A percentile compares a stretch with the other conserved stretches of the same genome.
phyloP scores from a whole-genome alignment of 2,888 invertebrate species.

The Luffia ferchaultella region DNA sequence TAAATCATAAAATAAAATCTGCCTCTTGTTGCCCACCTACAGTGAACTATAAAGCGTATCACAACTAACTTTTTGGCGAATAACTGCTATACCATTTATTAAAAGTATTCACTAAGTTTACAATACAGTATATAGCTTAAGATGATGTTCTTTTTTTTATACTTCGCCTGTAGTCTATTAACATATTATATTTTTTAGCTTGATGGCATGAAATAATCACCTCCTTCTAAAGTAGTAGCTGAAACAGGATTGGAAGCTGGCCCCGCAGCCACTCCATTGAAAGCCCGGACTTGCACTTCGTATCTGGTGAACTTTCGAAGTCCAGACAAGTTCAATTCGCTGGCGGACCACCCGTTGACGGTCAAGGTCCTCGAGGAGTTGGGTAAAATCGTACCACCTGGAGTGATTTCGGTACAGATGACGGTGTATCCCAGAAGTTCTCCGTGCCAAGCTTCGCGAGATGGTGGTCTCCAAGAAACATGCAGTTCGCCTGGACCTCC shows the following conservation, averaged over 20 bases:
- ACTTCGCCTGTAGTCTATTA: too few species aligned
- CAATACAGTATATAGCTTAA: too few species aligned
- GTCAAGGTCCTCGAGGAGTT: slow-evolving; percentile 48
- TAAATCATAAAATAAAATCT: too few species aligned
- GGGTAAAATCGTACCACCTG: slow-evolving; percentile 31
- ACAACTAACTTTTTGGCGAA: too few species aligned
- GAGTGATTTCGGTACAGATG: slow-evolving; percentile 71
- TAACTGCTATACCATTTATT: too few species aligned
- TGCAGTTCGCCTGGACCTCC: slow-evolving; percentile 75
- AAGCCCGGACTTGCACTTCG: slow-evolving; percentile 79
- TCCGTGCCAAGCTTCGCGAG: slow-evolving; percentile 78
- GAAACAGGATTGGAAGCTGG: slow-evolving; percentile 74
- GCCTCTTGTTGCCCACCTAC: too few species aligned
- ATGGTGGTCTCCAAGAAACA: slow-evolving; percentile 80
- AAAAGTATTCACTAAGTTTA: too few species aligned
- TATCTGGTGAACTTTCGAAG: slow-evolving; percentile 82
- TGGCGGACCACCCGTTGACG: slow-evolving; percentile 77
- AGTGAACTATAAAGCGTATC: too few species aligned
- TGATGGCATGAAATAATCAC: too few species aligned
- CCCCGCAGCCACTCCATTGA: slow-evolving; percentile 82
- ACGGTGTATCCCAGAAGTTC: slow-evolving; percentile 78
- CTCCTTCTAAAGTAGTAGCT: slow-evolving; percentile 77
- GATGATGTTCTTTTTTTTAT: too few species aligned
- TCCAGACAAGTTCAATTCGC: slow-evolving; percentile 69
- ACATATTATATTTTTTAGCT: too few species aligned